Evolutionary conservation across 2,797 vertebrate genomes (phyloP), one percentile per base, ranked within the genome.

Genomic region (Chromobotia macracanthus): DNA sequence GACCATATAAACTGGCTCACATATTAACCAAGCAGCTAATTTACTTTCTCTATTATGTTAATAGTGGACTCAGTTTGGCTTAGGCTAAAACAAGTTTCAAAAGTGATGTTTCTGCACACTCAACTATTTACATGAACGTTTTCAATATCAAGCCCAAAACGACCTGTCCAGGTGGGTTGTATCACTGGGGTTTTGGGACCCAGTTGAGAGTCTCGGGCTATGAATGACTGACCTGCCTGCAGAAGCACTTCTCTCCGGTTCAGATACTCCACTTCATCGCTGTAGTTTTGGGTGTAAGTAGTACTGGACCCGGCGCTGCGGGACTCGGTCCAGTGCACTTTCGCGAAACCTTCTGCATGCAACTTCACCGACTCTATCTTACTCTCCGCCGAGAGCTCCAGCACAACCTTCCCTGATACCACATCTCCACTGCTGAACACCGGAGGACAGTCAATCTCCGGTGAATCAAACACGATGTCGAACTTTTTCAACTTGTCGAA

Each of bases 261-360:
- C 75, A 99, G 91, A 85, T 98, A 96, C 71, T 98, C 97, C 93
- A 97, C 92, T 75, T 95, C 95, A 87, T 99, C 97, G 90, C 96
- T 95, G 94, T 96, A 99, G 89, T 95, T 99, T 89, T 99, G 97
- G 1, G 97, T 98, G 88, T 98, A 98, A 0, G 97, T 95, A 10
- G 96, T 97, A 94, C 97, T 98, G 86, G 97, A 97, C 5, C 97
- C 97, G 0, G 97, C 96, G 77, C 96, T 97, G 79, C 97, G 95
- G 18, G 97, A 97, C 86, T 99, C 97, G 56, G 95, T 98, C 97
- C 97, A 99, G 88, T 98, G 97, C 2, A 96, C 97, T 64, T 93
- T 95, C 1, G 96, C 97, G 69, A 94, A 95, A 5, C 97, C 97
- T 74, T 94, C 89, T 0, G 96, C 97, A 82, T 95, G 94, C 12